phyloP scores from a whole-genome alignment of 92 coral and sea anemone species.

The Parazoanthus atlanticus region DNA sequence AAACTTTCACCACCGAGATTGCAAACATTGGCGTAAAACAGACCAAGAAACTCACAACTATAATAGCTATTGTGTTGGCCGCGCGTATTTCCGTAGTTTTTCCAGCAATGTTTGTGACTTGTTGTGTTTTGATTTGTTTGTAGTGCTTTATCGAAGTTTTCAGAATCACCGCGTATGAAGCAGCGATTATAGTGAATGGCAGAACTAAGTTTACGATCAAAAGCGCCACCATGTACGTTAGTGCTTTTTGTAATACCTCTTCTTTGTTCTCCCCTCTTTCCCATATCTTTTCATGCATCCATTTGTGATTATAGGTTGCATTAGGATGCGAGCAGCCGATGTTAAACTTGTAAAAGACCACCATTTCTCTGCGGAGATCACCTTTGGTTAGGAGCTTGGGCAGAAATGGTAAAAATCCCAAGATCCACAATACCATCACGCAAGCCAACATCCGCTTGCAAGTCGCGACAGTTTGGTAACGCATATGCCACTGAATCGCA shows the following conservation, averaged over 20 bases:
- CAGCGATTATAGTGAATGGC: background rate
- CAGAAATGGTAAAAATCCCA: background rate
- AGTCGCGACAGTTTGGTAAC: constrained; percentile 11
- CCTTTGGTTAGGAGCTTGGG: background rate
- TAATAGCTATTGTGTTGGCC: background rate
- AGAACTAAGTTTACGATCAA: background rate
- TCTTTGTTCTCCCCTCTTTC: background rate
- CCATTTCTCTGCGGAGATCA: too few relatives aligned
- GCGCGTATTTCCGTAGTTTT: background rate
- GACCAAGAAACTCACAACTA: background rate
- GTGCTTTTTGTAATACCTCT: background rate
- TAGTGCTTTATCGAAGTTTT: background rate
- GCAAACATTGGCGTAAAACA: constrained; percentile 2
- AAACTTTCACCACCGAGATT: background rate
- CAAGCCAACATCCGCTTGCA: too few relatives aligned
- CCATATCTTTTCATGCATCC: background rate
- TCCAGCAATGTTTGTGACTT: background rate
- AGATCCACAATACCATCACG: background rate
- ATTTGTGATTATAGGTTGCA: too few relatives aligned
- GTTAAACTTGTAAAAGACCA: too few relatives aligned
- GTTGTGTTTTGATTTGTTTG: constrained; percentile 1
- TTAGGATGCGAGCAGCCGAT: too few relatives aligned
- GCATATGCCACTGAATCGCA: constrained; percentile 44
- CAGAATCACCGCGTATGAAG: background rate
- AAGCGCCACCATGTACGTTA: background rate